Percentiles rank a stretch among this genome's conserved stretches.
Evolutionary conservation across 2,888 invertebrate genomes (phyloP).

Genomic region (Fragum whitleyi): DNA sequence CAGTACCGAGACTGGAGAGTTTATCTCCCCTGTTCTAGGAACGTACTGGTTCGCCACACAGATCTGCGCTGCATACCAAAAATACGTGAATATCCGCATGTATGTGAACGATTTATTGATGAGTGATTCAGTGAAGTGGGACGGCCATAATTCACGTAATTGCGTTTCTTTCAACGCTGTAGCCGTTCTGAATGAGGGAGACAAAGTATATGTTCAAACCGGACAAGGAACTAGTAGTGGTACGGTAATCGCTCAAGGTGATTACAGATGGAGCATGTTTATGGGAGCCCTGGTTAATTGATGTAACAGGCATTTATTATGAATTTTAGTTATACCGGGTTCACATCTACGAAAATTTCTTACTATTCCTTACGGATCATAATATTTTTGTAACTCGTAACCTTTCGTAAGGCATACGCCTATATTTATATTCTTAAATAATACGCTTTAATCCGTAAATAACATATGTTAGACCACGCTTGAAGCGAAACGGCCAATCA

Average conservation of each 20-base stretch:
- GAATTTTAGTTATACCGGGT: too few species aligned
- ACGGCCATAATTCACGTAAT: neutral
- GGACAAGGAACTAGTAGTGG: neutral
- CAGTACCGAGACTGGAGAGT: neutral
- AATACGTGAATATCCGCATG: neutral
- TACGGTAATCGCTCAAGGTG: neutral
- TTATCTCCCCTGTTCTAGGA: neutral
- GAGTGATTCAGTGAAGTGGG: neutral
- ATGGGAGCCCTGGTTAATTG: slow-evolving; percentile 2
- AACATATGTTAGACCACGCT: too few species aligned
- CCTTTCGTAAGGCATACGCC: too few species aligned
- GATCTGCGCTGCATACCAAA: neutral
- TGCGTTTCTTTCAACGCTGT: neutral
- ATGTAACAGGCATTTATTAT: too few species aligned
- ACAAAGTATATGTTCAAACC: neutral
- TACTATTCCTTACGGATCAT: too few species aligned
- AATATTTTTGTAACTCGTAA: too few species aligned
- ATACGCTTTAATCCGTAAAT: too few species aligned
- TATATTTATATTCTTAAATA: too few species aligned
- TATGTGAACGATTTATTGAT: neutral
- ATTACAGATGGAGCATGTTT: slow-evolving; percentile 7
- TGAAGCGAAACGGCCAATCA: too few species aligned
- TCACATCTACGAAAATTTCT: too few species aligned
- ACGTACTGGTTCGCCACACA: neutral
- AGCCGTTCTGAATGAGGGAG: neutral